Percentiles rank a stretch among this genome's conserved stretches.
Evolutionary conservation across 2,113 vertebrate genomes (phyloP).

Genomic region (Gallinago media): DNA sequence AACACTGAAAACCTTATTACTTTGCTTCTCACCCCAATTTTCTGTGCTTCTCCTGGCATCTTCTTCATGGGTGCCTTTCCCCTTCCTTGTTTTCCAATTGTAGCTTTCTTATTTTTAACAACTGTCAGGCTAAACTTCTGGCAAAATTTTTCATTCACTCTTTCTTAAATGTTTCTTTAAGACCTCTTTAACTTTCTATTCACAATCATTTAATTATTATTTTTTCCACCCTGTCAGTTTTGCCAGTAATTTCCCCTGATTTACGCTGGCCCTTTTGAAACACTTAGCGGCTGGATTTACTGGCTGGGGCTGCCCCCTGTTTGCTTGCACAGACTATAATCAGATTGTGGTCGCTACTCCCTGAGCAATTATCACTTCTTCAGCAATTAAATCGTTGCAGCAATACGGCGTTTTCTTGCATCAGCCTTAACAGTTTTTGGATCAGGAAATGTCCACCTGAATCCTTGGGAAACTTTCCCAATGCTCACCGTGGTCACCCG

Average conservation of each 20-base stretch:
- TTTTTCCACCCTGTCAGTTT: neutral
- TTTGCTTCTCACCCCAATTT: neutral
- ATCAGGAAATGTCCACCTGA: neutral
- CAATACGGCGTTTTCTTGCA: neutral
- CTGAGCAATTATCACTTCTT: neutral
- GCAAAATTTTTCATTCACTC: neutral
- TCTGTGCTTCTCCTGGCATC: neutral
- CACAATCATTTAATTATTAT: neutral
- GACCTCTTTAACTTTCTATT: neutral
- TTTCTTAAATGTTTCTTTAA: neutral
- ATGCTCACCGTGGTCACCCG: neutral
- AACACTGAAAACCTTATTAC: neutral
- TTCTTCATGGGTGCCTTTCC: neutral
- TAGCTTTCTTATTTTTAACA: neutral
- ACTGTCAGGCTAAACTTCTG: neutral
- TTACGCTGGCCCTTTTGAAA: neutral
- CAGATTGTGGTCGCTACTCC: neutral
- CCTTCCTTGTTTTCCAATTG: neutral
- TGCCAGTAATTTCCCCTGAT: neutral
- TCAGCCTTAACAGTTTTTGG: neutral
- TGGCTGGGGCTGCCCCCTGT: neutral
- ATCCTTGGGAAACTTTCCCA: neutral
- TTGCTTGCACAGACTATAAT: neutral
- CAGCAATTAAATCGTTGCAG: neutral
- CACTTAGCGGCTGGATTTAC: neutral